phyloP scores from a whole-genome alignment of 1,140 invertebrate species.

The Platorchestia sp. region DNA sequence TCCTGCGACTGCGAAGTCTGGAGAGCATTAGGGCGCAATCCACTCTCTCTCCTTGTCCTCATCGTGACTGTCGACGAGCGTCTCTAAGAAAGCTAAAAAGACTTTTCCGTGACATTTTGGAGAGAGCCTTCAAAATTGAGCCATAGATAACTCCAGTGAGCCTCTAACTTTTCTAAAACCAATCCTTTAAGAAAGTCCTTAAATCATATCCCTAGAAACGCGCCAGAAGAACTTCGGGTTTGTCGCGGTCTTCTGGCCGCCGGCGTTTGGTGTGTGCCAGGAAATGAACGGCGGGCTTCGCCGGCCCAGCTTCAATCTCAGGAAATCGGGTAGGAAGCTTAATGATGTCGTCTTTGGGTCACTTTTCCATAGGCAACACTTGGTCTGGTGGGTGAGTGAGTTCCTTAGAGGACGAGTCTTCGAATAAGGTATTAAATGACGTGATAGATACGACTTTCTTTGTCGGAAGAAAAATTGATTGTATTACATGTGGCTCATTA shows the following conservation, averaged over 20 bases:
- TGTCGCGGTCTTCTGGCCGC: not conserved
- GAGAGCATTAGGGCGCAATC: not conserved
- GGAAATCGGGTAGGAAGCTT: not conserved
- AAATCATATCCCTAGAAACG: conserved; percentile 34
- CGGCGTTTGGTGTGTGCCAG: conserved; percentile 13
- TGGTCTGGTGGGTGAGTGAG: not conserved
- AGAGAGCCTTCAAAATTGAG: conserved; percentile 54
- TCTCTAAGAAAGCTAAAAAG: conserved; percentile 15
- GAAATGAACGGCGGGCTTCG: not conserved
- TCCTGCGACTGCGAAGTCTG: not conserved
- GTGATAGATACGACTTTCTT: not conserved
- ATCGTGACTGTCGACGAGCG: not conserved
- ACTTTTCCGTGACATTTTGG: conserved; percentile 3
- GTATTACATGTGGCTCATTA: not conserved
- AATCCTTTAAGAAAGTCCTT: conserved; percentile 55
- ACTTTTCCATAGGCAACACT: not conserved
- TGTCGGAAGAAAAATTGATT: not conserved
- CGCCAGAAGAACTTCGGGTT: not conserved
- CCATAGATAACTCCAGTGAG: conserved; percentile 45
- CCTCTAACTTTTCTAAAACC: conserved; percentile 27
- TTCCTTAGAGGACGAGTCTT: not conserved
- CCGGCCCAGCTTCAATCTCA: not conserved
- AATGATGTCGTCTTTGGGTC: conserved; percentile 36
- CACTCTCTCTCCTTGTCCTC: not conserved
- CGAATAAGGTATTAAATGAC: not conserved